These are phyloP conservation scores for Coelopa pilipes DNA, from an alignment of 2,888 invertebrate species.

Conservation along the genomic window DNA sequence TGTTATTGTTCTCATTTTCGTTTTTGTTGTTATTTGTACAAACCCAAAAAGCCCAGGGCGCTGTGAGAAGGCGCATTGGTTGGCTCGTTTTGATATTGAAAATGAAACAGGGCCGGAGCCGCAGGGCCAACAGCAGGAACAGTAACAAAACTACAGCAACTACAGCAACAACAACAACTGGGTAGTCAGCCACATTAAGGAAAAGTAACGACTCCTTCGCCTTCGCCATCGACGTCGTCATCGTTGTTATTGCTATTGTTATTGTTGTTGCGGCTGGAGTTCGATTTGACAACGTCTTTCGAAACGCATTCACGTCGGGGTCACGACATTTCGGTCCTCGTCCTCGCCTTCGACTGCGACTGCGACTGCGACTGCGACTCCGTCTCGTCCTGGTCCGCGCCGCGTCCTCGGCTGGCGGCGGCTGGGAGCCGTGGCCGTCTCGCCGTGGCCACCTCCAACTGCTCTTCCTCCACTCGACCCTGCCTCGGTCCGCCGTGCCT, in stretches of 20 bases:
- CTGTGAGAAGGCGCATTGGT: too few relatives aligned
- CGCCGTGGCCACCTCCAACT: background rate
- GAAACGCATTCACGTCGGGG: conserved; percentile 58
- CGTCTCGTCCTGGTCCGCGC: conserved; percentile 5
- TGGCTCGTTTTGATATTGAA: background rate
- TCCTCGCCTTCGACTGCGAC: conserved; percentile 45
- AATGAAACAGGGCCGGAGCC: background rate
- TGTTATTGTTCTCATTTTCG: conserved; percentile 10
- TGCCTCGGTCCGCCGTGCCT: too few relatives aligned
- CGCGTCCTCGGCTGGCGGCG: too few relatives aligned
- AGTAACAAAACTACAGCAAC: background rate
- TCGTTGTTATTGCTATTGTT: conserved; percentile 28
- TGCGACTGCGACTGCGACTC: conserved; percentile 37
- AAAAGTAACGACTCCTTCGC: conserved; percentile 31
- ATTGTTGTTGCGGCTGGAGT: conserved; percentile 40
- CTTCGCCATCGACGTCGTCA: too few relatives aligned
- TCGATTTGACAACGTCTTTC: conserved; percentile 46
- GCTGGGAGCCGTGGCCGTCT: conserved; percentile 11
- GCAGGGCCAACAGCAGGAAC: background rate
- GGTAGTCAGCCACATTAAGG: background rate
- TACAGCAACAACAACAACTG: background rate
- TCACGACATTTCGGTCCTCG: conserved; percentile 59
- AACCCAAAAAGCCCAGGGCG: background rate
- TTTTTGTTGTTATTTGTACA: background rate
- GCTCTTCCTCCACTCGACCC: too few relatives aligned